These are phyloP conservation scores for Acronicta psi DNA, from an alignment of 2,888 invertebrate species.

Conservation along the genomic window DNA sequence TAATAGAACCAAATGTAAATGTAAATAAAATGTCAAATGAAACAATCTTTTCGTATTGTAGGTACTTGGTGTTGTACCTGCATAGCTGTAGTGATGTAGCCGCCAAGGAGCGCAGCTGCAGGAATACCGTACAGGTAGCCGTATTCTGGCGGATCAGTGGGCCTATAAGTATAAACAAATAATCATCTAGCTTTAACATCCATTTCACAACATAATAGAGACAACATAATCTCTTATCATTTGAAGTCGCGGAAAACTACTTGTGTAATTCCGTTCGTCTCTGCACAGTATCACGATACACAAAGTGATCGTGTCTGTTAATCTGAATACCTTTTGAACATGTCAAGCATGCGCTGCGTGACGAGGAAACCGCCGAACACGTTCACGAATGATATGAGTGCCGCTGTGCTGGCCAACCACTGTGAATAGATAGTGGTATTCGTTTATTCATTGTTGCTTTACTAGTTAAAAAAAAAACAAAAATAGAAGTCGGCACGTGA, in stretches of 20 bases:
- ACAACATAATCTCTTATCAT: neutral
- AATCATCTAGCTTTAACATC: slow-evolving; percentile 2
- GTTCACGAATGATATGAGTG: slow-evolving; percentile 96
- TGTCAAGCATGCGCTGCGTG: slow-evolving; percentile 97
- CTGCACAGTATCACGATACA: neutral
- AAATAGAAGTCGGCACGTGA: neutral
- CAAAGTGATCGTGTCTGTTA: neutral
- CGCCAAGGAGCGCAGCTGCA: slow-evolving; percentile 91
- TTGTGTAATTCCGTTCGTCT: neutral
- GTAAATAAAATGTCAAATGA: too few relatives aligned
- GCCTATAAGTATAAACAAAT: slow-evolving; percentile 71
- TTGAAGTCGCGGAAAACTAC: neutral
- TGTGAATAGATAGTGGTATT: slow-evolving; percentile 66
- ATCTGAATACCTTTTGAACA: slow-evolving; percentile 92
- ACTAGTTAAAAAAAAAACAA: neutral
- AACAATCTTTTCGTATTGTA: neutral
- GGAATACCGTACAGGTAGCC: slow-evolving; percentile 94
- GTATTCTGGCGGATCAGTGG: slow-evolving; percentile 96
- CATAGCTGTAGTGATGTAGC: slow-evolving; percentile 90
- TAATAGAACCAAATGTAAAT: too few relatives aligned
- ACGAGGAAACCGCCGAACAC: slow-evolving; percentile 97
- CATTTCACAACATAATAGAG: neutral
- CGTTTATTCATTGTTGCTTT: slow-evolving; percentile 4
- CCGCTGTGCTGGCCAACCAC: slow-evolving; percentile 94
- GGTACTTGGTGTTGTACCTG: too few relatives aligned